These are phyloP conservation scores for Silurus glanis DNA, from an alignment of 2,113 vertebrate genomes.

Conservation along the genomic window DNA sequence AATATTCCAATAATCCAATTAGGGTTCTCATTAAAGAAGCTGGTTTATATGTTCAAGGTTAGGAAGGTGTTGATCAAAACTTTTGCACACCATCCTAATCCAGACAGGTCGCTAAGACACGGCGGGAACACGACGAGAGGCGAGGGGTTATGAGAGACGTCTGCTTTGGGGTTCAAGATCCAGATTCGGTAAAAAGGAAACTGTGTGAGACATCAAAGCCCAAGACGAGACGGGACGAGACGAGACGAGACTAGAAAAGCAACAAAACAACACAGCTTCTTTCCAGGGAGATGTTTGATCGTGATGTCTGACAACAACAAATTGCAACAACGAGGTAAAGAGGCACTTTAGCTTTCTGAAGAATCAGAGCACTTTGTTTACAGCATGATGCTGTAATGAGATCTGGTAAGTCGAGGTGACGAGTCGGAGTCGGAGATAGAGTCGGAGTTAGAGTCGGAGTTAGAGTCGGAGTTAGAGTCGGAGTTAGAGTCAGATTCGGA, in stretches of 20 bases:
- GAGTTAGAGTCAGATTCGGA: too few relatives aligned
- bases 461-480: background rate
- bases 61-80: background rate
- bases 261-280: background rate
- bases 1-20: background rate
- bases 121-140: constrained; percentile 42
- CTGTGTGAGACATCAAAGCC: constrained; percentile 11
- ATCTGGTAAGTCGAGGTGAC: constrained; percentile 44
- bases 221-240: background rate
- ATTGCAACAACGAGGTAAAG: constrained; percentile 14
- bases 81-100: background rate
- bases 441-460: background rate
- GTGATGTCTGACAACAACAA: constrained; percentile 7
- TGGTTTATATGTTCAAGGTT: too few relatives aligned
- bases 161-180: constrained; percentile 69
- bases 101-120: background rate
- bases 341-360: background rate
- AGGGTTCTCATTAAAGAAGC: background rate
- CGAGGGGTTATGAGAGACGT: constrained; percentile 66
- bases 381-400: constrained; percentile 54
- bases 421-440: background rate
- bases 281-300: background rate
- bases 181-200: constrained; percentile 34
- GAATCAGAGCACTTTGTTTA: constrained; percentile 48
- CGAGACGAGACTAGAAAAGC: background rate